Evolutionary conservation across 23 tunicate genomes (phyloP).

Genomic region (Trididemnum miniatum): DNA sequence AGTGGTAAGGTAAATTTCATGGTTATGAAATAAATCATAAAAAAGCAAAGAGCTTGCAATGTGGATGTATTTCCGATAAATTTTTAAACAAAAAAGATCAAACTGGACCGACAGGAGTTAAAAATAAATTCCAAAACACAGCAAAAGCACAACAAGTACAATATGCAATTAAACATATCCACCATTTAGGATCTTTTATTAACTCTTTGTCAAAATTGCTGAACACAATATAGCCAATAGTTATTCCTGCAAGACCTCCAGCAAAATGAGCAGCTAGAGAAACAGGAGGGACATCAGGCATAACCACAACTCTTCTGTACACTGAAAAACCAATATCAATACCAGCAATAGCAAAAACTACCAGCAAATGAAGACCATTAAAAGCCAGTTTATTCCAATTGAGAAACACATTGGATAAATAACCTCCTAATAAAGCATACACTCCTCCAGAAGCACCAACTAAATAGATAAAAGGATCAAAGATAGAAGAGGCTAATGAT

Average conservation of each 20-base stretch:
- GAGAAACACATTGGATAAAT: slow-evolving; percentile 61
- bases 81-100: not conserved
- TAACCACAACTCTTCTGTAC: slow-evolving; percentile 54
- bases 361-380: slow-evolving; percentile 77
- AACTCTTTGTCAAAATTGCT: slow-evolving; percentile 67
- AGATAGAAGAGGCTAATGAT: slow-evolving; percentile 83
- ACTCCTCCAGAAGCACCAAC: slow-evolving; percentile 96
- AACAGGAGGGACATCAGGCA: slow-evolving; percentile 54
- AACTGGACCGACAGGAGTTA: slow-evolving; percentile 62
- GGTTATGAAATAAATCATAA: no score
- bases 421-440: slow-evolving; percentile 82
- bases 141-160: slow-evolving; percentile 53
- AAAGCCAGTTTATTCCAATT: slow-evolving; percentile 82
- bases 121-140: slow-evolving; percentile 68
- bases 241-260: slow-evolving; percentile 79
- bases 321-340: slow-evolving; percentile 82
- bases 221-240: slow-evolving; percentile 88
- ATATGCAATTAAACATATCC: slow-evolving; percentile 57
- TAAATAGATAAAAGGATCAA: slow-evolving; percentile 81
- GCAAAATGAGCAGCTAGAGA: slow-evolving; percentile 86
- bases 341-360: slow-evolving; percentile 41
- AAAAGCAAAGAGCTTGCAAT: no score
- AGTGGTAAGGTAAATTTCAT: no score
- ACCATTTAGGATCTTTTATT: slow-evolving; percentile 64
- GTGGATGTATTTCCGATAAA: no score